Conservation (phyloP, 2,797 vertebrate genomes). For the Paramormyrops hopkinsi region DNA sequence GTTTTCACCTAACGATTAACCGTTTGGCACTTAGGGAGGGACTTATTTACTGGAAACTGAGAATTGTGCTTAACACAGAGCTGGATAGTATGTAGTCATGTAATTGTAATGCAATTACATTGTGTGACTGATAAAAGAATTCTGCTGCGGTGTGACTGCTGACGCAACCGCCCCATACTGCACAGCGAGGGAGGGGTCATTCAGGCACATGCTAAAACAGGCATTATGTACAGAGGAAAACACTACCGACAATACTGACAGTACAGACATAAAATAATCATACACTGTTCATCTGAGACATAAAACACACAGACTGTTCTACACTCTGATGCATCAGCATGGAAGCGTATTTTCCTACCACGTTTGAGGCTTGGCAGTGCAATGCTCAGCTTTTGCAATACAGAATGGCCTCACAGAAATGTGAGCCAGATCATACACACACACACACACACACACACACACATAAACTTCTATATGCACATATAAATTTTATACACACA, state of each 20-base stretch:
- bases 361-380: neutral
- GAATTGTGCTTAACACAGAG: neutral
- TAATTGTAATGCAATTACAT: neutral
- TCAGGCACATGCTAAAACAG: neutral
- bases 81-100: conserved; percentile 1
- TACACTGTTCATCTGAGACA: neutral
- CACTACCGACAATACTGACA: neutral
- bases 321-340: neutral
- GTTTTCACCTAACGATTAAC: neutral
- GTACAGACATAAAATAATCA: neutral
- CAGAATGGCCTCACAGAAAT: neutral
- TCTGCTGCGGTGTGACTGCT: neutral
- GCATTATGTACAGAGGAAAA: neutral
- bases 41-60: neutral
- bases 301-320: neutral
- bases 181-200: neutral
- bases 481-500: neutral
- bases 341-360: neutral
- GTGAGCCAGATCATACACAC: neutral
- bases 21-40: neutral
- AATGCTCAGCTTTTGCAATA: neutral
- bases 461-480: neutral
- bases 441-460: neutral
- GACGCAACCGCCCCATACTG: neutral
- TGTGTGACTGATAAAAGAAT: neutral